Evolutionary conservation across 2,797 vertebrate genomes (phyloP).

Genomic region (Eurystomus glaucurus): DNA sequence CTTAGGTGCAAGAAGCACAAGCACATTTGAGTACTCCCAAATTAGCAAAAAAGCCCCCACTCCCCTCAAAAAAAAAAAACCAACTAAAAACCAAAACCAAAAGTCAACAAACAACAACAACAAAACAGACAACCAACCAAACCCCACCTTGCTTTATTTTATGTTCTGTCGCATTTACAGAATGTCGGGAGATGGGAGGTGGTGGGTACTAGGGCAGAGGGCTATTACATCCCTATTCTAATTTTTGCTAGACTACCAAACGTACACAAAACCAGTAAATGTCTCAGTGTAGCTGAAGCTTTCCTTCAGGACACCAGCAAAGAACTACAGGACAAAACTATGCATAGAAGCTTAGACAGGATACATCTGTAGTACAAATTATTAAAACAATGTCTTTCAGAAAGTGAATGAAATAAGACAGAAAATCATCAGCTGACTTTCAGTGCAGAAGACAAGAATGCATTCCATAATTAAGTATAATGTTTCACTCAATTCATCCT

Average conservation of each 20-base stretch:
- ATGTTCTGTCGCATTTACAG: neutral
- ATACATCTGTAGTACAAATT: neutral
- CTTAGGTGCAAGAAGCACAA: neutral
- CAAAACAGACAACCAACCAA: neutral
- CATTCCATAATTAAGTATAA: conserved; percentile 10
- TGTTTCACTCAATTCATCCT: conserved; percentile 5
- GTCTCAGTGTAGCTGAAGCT: neutral
- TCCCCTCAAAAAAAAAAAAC: neutral
- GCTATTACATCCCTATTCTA: neutral
- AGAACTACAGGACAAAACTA: neutral
- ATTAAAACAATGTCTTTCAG: neutral
- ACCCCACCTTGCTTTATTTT: neutral
- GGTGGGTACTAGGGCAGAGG: neutral
- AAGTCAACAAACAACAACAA: neutral
- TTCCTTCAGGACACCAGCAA: neutral
- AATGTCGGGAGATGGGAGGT: neutral
- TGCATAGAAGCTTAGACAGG: neutral
- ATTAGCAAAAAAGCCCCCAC: neutral
- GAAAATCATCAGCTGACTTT: conserved; percentile 10
- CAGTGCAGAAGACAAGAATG: neutral
- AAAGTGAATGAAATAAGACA: neutral
- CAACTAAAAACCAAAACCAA: rapidly evolving
- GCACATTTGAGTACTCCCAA: neutral
- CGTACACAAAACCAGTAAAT: neutral
- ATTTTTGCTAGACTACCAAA: neutral